Base-by-base conservation (phyloP, 2,797 vertebrate species). In the Caiman crocodilus region DNA sequence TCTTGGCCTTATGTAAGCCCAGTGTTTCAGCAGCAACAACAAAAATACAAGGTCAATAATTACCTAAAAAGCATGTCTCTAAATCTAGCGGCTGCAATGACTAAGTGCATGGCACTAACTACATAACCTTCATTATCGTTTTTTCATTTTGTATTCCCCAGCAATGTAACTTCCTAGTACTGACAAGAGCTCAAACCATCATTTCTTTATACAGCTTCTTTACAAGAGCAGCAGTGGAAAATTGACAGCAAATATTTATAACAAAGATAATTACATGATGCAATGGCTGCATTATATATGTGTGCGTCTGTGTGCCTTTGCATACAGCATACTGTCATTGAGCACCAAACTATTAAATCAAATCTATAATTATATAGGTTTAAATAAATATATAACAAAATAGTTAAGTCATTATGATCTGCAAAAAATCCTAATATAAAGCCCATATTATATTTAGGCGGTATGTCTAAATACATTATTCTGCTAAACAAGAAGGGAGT, bases 281-380 rank as follows among this genome's bases (percentile, higher is more conserved):
- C 30, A 88, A 10, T 4, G 59, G 6, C 35, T 17, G 21, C 32
- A n/a, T 12, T 61, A 84, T 58, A 35, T 42, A 56, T 28, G 17
- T 65, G 56, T 60, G 42, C 42, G 9, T 50, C 42, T 50, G 42
- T 50, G 42, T 50, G 42, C 42, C 42, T 50, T 50, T 50, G 42
- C 11, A 50, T 50, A 50, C 42, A 50, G 42, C 11, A 50, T 84
- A 64, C 17, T 69, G 82, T 35, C 42, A 60, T 35, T 85, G 92
- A 84, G 95, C 28, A 18, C 26, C 79, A 73, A 56, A 94, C 56
- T 96, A 79, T 76, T 88, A 93, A 95, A 73, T 93, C 79, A 88
- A 96, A 95, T 85, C 75, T 79, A 13, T 94, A 97, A 97, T 90
- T 89, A 69, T 3, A 50, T 26, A 17, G 11, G 92, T 96, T 85